Conservation (phyloP, 2,888 invertebrate genomes). For the Platypus cylindrus region DNA sequence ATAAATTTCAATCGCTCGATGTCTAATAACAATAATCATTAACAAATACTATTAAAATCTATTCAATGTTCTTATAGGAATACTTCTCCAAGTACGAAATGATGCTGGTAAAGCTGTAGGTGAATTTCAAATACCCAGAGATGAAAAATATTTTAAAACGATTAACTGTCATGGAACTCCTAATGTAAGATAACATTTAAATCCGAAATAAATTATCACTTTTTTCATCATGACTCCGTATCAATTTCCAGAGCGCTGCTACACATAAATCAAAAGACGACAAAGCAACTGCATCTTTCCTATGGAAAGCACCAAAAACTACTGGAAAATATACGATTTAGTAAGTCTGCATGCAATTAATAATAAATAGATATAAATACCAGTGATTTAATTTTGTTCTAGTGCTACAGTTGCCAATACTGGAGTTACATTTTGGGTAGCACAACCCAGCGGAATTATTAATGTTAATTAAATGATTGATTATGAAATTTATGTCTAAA, state of each 20-base stretch:
- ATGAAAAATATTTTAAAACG: constrained; percentile 40
- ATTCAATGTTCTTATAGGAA: constrained; percentile 34
- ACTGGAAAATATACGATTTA: constrained; percentile 50
- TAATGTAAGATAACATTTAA: constrained; percentile 36
- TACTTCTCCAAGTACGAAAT: constrained; percentile 52
- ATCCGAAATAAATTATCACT: not conserved
- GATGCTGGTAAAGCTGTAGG: constrained; percentile 49
- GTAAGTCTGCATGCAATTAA: constrained; percentile 32
- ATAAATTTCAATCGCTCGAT: too few relatives aligned
- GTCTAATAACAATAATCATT: too few relatives aligned
- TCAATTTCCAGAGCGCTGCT: constrained; percentile 45
- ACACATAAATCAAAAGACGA: constrained; percentile 55
- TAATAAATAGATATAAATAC: constrained; percentile 1
- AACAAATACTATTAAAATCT: too few relatives aligned
- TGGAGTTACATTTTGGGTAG: constrained; percentile 61
- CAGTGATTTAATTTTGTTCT: constrained; percentile 26
- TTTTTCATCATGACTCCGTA: not conserved
- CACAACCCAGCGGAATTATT: constrained; percentile 47
- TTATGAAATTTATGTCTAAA: too few relatives aligned
- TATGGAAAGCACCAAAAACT: constrained; percentile 53
- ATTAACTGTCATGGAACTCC: constrained; percentile 41
- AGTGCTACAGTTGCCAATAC: constrained; percentile 56
- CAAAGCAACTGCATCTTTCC: constrained; percentile 42
- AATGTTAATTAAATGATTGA: too few relatives aligned
- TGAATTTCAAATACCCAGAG: constrained; percentile 42